Conservation (phyloP, 1,140 invertebrate species). For the Oryzaephilus surinamensis region DNA sequence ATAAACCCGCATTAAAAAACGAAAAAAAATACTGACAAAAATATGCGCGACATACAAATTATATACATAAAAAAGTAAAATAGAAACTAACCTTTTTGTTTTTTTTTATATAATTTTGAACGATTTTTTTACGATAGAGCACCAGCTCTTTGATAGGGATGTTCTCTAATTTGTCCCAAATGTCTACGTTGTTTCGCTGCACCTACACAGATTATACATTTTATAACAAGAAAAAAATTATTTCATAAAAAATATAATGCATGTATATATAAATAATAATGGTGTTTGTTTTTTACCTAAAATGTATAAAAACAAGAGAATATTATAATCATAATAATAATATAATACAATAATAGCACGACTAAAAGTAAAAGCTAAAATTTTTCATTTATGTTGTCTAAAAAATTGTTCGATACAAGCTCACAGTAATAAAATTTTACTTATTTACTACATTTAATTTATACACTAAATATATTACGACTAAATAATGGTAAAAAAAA, state of each 20-base stretch:
- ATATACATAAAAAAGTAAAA: constrained; percentile 16
- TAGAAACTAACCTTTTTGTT: constrained; percentile 32
- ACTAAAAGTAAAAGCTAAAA: too few relatives aligned
- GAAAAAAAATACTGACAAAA: constrained; percentile 13
- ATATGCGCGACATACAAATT: constrained; percentile 16
- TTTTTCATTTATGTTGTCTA: too few relatives aligned
- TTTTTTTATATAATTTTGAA: not conserved
- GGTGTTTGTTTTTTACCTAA: not conserved
- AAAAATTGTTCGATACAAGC: too few relatives aligned
- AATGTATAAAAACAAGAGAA: constrained; percentile 6
- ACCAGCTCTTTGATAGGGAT: constrained; percentile 86
- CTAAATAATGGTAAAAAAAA: too few relatives aligned
- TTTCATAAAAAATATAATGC: not conserved
- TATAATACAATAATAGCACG: too few relatives aligned
- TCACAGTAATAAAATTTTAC: too few relatives aligned
- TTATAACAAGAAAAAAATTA: not conserved
- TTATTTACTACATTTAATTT: too few relatives aligned
- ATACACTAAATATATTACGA: too few relatives aligned
- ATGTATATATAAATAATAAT: not conserved
- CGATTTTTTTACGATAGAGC: constrained; percentile 55
- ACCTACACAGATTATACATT: constrained; percentile 43
- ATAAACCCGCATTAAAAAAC: constrained; percentile 8
- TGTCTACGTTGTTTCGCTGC: constrained; percentile 66
- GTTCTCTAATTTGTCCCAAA: constrained; percentile 75
- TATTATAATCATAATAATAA: not conserved